Evolutionary conservation across 2,113 vertebrate species (phyloP).

Genomic region (Acrocephalus arundinaceus): DNA sequence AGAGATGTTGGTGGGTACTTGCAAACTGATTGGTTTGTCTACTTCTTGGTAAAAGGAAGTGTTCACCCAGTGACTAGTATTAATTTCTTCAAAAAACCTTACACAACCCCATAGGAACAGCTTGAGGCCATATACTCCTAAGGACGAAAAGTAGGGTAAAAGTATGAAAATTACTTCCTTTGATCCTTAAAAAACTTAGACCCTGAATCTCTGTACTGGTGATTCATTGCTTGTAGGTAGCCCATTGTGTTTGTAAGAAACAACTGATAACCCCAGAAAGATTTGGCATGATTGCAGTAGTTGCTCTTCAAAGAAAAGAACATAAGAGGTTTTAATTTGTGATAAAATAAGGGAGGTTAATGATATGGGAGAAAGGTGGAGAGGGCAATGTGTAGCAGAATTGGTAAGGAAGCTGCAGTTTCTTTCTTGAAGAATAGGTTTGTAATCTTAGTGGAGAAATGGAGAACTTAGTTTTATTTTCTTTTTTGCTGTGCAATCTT

Average conservation of each 20-base stretch:
- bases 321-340: neutral
- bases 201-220: neutral
- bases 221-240: neutral
- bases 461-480: neutral
- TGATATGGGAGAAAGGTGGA: no score
- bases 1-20: neutral
- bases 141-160: neutral
- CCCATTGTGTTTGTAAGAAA: neutral
- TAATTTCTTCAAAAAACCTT: neutral
- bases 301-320: neutral
- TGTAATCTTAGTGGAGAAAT: neutral
- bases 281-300: neutral
- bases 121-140: neutral
- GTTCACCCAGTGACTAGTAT: neutral
- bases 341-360: neutral
- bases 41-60: neutral
- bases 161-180: neutral
- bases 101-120: neutral
- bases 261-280: neutral
- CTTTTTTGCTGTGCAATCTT: neutral
- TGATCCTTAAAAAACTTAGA: neutral
- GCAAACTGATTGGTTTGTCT: neutral
- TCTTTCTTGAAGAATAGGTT: neutral
- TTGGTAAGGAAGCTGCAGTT: neutral
- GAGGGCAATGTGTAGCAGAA: neutral